phyloP scores from a whole-genome alignment of 1,140 invertebrate genomes.

The Heliconius melpomene region DNA sequence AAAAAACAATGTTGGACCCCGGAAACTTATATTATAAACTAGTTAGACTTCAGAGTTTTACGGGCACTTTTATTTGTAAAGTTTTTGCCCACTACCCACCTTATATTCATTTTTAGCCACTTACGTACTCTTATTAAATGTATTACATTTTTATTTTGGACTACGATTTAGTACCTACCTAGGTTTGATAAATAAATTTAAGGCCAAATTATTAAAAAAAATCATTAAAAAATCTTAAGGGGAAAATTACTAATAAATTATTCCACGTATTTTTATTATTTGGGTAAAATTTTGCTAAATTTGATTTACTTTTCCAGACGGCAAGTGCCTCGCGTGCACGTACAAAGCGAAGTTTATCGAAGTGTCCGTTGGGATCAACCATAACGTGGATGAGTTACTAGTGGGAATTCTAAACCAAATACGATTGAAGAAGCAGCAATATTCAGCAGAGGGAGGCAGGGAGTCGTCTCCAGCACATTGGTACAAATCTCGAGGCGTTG shows the following conservation, averaged over 20 bases:
- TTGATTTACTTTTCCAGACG: conserved; percentile 83
- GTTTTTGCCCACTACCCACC: not conserved
- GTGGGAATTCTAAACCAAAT: conserved; percentile 88
- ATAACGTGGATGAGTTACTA: conserved; percentile 93
- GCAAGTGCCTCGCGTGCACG: conserved; percentile 92
- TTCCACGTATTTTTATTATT: not conserved
- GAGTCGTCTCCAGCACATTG: conserved; percentile 85
- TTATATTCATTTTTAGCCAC: no score
- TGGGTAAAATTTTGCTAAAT: not conserved
- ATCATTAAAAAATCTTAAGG: no score
- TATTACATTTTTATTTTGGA: no score
- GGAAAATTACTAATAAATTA: not conserved
- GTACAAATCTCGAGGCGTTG: conserved; percentile 91
- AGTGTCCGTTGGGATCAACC: conserved; percentile 94
- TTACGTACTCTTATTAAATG: no score
- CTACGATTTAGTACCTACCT: no score
- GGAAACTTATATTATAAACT: not conserved
- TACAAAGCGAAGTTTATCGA: conserved; percentile 94
- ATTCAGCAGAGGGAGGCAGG: conserved; percentile 81
- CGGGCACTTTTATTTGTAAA: not conserved
- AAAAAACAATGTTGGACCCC: not conserved
- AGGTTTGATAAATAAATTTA: no score
- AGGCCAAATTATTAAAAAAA: no score
- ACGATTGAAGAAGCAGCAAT: conserved; percentile 86
- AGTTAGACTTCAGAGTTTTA: not conserved